These are phyloP conservation scores for Rafetus swinhoei DNA, from an alignment of 2,113 vertebrate species.

Conservation along the genomic window DNA sequence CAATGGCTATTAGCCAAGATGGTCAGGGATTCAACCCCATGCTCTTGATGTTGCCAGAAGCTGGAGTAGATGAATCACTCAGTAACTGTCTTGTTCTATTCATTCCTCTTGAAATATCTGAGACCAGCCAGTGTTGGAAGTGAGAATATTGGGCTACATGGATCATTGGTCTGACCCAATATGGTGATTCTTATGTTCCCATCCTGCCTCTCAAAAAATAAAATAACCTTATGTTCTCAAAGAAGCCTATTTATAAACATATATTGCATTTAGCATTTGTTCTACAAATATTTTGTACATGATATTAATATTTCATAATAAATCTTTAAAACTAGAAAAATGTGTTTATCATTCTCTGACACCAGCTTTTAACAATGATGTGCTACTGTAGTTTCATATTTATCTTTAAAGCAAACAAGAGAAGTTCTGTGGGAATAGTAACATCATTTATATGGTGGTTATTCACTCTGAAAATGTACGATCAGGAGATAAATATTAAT, in stretches of 20 bases:
- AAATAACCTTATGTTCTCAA: not conserved
- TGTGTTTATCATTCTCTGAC: not conserved
- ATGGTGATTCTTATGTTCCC: not conserved
- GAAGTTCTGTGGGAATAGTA: not conserved
- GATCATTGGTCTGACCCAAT: not conserved
- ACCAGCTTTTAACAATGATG: not conserved
- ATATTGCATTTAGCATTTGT: not conserved
- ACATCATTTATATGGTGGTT: slow-evolving; percentile 34
- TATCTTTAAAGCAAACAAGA: not conserved
- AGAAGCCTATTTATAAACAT: not conserved
- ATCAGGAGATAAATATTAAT: slow-evolving; percentile 56
- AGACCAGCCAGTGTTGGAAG: not conserved
- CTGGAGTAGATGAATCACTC: not conserved
- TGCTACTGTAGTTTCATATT: not conserved
- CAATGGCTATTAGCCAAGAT: not conserved
- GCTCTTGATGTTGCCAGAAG: not conserved
- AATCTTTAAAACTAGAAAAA: not conserved
- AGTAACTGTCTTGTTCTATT: not conserved
- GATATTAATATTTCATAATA: not conserved
- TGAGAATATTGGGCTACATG: not conserved
- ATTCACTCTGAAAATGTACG: slow-evolving; percentile 25
- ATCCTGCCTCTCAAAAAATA: not conserved
- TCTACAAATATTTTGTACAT: not conserved
- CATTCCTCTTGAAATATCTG: not conserved
- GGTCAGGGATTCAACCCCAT: not conserved